These are phyloP conservation scores for Ataeniobius toweri DNA, from an alignment of 2,797 vertebrate genomes.

Conservation along the genomic window DNA sequence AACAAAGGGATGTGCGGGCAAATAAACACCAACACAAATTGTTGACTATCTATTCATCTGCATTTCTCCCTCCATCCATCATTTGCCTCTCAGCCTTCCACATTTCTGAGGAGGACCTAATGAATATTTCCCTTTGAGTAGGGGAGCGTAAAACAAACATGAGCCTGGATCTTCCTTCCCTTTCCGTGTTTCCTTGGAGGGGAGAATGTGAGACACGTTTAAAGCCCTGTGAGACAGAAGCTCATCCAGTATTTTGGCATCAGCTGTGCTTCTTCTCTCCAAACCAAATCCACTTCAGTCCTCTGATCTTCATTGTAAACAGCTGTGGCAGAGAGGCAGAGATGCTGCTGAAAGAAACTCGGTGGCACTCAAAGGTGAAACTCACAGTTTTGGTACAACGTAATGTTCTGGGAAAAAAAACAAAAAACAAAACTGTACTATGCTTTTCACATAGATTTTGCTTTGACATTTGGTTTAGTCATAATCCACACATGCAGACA, in stretches of 20 bases:
- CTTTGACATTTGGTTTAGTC: no score
- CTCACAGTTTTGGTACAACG: background rate
- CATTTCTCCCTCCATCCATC: conserved; percentile 7
- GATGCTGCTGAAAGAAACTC: background rate
- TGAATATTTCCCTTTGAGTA: conserved; percentile 82
- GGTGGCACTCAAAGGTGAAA: background rate
- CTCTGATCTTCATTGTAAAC: conserved; percentile 52
- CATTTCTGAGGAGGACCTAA: conserved; percentile 60
- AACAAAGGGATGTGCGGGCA: conserved; percentile 43
- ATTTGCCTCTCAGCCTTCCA: conserved; percentile 26
- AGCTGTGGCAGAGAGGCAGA: conserved; percentile 22
- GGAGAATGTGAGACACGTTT: conserved; percentile 60
- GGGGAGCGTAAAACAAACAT: conserved; percentile 66
- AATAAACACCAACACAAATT: conserved; percentile 39
- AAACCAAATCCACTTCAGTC: conserved; percentile 48
- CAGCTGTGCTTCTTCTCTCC: conserved; percentile 40
- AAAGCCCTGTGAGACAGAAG: conserved; percentile 57
- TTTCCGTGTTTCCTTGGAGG: conserved; percentile 53
- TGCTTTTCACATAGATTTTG: background rate
- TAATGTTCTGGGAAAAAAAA: background rate
- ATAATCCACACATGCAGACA: no score
- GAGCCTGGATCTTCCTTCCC: conserved; percentile 51
- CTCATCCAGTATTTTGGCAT: conserved; percentile 61
- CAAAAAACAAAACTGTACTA: background rate
- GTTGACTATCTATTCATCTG: conserved; percentile 12